These are phyloP conservation scores for Patagioenas fasciata DNA, from an alignment of 2,113 vertebrate species.

Conservation along the genomic window DNA sequence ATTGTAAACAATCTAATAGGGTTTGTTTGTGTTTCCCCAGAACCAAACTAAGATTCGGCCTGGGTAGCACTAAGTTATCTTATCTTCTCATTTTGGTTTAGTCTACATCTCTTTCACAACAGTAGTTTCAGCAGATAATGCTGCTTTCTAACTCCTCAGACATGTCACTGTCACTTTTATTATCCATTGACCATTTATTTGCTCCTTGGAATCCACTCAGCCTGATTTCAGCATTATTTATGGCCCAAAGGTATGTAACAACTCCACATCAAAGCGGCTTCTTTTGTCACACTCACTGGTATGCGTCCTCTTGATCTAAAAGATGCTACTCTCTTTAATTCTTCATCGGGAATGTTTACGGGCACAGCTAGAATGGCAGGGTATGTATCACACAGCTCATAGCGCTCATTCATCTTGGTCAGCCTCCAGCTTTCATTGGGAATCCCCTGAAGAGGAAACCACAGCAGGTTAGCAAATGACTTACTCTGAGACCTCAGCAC, in stretches of 20 bases:
- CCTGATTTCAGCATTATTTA: not conserved
- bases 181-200: not conserved
- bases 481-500: not conserved
- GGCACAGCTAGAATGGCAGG: constrained; percentile 89
- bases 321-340: constrained; percentile 86
- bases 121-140: constrained; percentile 16
- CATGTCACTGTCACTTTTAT: not conserved
- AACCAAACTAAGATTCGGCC: not conserved
- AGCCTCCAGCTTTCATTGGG: constrained; percentile 98
- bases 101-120: constrained; percentile 29
- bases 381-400: constrained; percentile 94
- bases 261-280: not conserved
- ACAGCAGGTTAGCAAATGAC: constrained; percentile 23
- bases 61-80: not conserved
- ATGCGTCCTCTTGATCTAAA: constrained; percentile 92
- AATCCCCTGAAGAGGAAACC: constrained; percentile 81
- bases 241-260: not conserved
- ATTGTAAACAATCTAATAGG: not conserved
- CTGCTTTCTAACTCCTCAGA: not conserved
- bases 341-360: constrained; percentile 92
- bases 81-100: constrained; percentile 38
- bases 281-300: constrained; percentile 82
- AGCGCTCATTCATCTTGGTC: constrained; percentile 91
- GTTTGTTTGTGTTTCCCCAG: not conserved
- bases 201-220: not conserved